Conservation (phyloP, 2,797 vertebrate species). For the Enoplosus armatus region DNA sequence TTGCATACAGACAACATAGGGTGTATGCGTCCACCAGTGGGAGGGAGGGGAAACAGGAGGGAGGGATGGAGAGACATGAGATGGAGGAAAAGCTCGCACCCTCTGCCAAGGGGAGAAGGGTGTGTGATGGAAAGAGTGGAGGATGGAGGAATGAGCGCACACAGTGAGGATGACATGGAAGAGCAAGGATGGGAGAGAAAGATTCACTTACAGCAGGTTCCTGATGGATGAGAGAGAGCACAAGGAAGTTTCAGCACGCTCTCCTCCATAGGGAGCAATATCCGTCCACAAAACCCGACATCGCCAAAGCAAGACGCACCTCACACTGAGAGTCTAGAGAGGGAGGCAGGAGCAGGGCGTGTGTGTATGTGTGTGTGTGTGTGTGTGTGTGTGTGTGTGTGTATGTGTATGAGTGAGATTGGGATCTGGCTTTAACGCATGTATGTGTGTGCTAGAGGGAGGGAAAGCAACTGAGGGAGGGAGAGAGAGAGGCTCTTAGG, state of each 20-base stretch:
- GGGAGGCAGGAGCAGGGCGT: conserved; percentile 35
- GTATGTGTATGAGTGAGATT: conserved; percentile 34
- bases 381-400: conserved; percentile 1
- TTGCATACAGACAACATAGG: conserved; percentile 50
- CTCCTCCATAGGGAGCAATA: conserved; percentile 65
- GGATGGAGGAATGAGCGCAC: conserved; percentile 36
- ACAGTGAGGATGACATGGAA: conserved; percentile 8
- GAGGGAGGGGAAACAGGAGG: conserved; percentile 30
- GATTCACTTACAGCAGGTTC: conserved; percentile 71
- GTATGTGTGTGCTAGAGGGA: conserved; percentile 57
- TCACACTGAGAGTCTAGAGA: conserved; percentile 46
- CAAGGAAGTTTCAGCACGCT: conserved; percentile 68
- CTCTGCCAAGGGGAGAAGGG: conserved; percentile 30
- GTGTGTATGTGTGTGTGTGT: conserved; percentile 39
- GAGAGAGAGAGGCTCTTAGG: conserved; percentile 46
- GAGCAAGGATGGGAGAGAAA: conserved; percentile 16
- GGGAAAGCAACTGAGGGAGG: conserved; percentile 44
- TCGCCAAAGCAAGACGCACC: conserved; percentile 56
- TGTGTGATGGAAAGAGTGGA: conserved; percentile 25
- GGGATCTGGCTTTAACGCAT: conserved; percentile 55
- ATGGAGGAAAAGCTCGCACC: conserved; percentile 31
- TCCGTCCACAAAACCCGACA: conserved; percentile 67
- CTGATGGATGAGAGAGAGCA: conserved; percentile 53
- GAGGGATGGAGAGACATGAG: conserved; percentile 43
- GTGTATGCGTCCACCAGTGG: conserved; percentile 28